Percentiles rank a stretch among this genome's conserved stretches.
These are phyloP conservation scores for Drosophila truncata DNA, from an alignment of 1,140 invertebrate genomes.

Conservation along the genomic window DNA sequence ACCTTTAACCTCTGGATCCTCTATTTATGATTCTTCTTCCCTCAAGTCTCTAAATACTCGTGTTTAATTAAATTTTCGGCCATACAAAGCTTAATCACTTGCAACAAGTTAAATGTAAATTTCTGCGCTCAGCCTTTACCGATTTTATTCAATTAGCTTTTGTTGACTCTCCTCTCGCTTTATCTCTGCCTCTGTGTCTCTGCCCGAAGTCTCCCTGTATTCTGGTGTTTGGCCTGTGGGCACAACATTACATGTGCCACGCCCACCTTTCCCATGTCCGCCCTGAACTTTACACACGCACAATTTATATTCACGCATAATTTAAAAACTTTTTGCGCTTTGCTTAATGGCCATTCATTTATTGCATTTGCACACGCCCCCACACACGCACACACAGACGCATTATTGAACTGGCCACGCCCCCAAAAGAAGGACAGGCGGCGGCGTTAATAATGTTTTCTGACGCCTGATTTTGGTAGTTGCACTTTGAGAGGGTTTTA, in stretches of 20 bases:
- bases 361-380: slow-evolving; percentile 60
- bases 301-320: slow-evolving; percentile 59
- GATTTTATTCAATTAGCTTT: slow-evolving; percentile 64
- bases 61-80: slow-evolving; percentile 50
- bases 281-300: slow-evolving; percentile 16
- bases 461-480: slow-evolving; percentile 32
- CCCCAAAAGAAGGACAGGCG: slow-evolving; percentile 24
- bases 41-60: slow-evolving; percentile 15
- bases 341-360: slow-evolving; percentile 70
- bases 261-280: slow-evolving; percentile 14
- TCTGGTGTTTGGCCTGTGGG: slow-evolving; percentile 17
- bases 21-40: neutral
- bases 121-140: slow-evolving; percentile 24
- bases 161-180: slow-evolving; percentile 6
- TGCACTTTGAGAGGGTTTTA: neutral
- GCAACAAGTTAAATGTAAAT: slow-evolving; percentile 53
- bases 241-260: slow-evolving; percentile 45
- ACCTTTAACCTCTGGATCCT: neutral
- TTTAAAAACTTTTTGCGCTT: slow-evolving; percentile 65
- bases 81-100: slow-evolving; percentile 45
- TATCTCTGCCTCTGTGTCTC: neutral
- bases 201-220: neutral
- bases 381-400: slow-evolving; percentile 10
- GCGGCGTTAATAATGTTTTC: slow-evolving; percentile 28
- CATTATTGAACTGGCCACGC: slow-evolving; percentile 32